Evolutionary conservation across 2,797 vertebrate genomes (phyloP).

Genomic region (Thripadectes ignobilis): DNA sequence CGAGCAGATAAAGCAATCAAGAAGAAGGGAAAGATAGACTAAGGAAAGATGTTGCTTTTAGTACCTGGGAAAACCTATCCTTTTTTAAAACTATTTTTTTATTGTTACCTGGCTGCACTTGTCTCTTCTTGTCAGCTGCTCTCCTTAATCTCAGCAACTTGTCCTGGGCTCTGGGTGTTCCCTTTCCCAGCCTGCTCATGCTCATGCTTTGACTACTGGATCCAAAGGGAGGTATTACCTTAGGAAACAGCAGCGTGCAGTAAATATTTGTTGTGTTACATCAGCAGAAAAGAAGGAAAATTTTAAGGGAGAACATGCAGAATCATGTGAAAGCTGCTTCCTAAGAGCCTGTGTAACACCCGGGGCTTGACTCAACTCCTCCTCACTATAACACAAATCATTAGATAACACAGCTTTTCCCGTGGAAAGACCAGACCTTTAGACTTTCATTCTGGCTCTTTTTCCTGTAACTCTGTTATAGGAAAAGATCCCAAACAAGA

Average conservation of each 20-base stretch:
- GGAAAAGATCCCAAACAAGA: not conserved
- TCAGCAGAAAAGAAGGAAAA: not conserved
- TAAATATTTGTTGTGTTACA: not conserved
- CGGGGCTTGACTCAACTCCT: not conserved
- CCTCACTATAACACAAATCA: not conserved
- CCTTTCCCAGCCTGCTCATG: not conserved
- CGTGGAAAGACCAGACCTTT: not conserved
- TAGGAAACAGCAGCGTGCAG: not conserved
- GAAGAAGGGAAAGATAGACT: not conserved
- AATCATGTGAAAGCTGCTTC: not conserved
- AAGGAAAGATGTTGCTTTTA: not conserved
- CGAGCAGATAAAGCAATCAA: not conserved
- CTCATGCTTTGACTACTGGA: not conserved
- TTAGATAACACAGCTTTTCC: not conserved
- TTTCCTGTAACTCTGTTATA: not conserved
- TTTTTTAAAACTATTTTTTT: not conserved
- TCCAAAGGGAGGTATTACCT: not conserved
- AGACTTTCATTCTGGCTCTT: not conserved
- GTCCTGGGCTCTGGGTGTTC: not conserved
- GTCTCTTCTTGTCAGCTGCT: not conserved
- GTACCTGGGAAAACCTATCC: not conserved
- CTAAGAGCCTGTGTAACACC: rapidly evolving
- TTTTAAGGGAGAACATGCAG: not conserved
- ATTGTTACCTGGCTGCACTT: not conserved
- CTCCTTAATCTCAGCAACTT: not conserved